Conservation (phyloP, 2,113 vertebrate genomes). For the Apeltes quadracus region DNA sequence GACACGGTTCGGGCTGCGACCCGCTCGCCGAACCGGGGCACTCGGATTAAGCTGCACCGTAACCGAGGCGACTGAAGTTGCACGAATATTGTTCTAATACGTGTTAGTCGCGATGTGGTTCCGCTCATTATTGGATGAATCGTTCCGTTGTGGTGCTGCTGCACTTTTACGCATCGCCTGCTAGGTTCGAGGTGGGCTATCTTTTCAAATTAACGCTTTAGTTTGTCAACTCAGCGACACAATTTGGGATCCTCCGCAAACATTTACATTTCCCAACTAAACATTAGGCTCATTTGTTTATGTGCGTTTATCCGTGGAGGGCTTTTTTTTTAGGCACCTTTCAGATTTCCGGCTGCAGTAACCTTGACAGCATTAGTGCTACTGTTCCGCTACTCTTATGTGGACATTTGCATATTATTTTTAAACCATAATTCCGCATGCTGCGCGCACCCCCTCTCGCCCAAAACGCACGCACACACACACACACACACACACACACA, state of each 20-base stretch:
- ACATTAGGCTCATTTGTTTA: neutral
- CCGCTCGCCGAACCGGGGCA: slow-evolving; percentile 35
- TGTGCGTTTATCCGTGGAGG: neutral
- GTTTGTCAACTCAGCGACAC: neutral
- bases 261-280: neutral
- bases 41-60: slow-evolving; percentile 46
- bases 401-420: slow-evolving; percentile 22
- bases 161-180: slow-evolving; percentile 45
- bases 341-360: neutral
- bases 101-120: slow-evolving; percentile 9
- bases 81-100: no score
- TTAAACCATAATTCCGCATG: slow-evolving; percentile 17
- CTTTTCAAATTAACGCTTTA: neutral
- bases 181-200: neutral
- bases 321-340: neutral
- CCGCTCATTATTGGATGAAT: neutral
- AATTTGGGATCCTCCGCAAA: neutral
- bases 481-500: neutral
- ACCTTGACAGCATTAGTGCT: neutral
- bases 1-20: slow-evolving; percentile 55
- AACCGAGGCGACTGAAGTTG: no score
- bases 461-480: slow-evolving; percentile 1
- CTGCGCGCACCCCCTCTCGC: slow-evolving; percentile 5
- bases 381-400: neutral
- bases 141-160: slow-evolving; percentile 19